These are phyloP conservation scores for Saturnia japonica DNA, from an alignment of 2,888 invertebrate genomes.

Conservation along the genomic window DNA sequence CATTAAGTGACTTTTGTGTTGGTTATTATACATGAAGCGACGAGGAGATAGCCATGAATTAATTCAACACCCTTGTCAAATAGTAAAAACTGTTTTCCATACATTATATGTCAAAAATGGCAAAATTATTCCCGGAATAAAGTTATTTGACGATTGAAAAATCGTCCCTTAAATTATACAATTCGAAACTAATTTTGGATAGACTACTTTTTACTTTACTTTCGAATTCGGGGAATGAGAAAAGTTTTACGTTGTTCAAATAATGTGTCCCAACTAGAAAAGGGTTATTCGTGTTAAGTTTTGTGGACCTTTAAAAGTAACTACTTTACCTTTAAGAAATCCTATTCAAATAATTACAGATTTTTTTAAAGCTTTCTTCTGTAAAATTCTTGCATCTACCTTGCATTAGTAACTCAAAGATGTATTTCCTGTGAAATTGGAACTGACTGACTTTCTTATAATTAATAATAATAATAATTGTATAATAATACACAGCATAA, in stretches of 20 bases:
- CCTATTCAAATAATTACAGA: background rate
- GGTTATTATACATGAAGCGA: too few relatives aligned
- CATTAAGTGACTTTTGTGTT: too few relatives aligned
- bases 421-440: background rate
- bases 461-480: background rate
- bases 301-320: slow-evolving; percentile 5
- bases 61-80: background rate
- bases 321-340: background rate
- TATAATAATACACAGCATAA: background rate
- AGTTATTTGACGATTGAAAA: too few relatives aligned
- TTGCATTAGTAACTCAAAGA: background rate
- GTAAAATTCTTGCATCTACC: background rate
- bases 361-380: background rate
- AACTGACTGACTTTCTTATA: background rate
- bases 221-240: background rate
- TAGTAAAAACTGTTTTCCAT: background rate
- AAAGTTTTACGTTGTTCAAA: slow-evolving; percentile 19
- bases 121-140: too few relatives aligned
- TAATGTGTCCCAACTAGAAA: slow-evolving; percentile 1
- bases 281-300: slow-evolving; percentile 12
- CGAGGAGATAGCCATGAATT: background rate
- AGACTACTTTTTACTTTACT: background rate
- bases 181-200: background rate
- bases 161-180: background rate
- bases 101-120: too few relatives aligned